Base-by-base conservation (phyloP, 2,797 vertebrate genomes). In the Hapalemur alaotrensis region DNA sequence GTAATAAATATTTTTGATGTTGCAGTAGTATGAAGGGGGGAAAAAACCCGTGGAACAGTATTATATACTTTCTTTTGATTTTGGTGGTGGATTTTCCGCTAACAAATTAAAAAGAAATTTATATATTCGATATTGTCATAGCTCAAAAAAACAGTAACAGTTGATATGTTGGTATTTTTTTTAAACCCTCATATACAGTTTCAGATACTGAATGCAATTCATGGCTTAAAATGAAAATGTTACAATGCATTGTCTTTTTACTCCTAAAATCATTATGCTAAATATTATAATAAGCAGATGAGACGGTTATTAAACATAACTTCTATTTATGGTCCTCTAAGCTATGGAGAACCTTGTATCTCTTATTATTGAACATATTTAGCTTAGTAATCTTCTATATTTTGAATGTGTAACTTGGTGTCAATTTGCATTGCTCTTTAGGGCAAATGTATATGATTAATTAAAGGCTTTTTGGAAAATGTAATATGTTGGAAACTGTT, bases 41-140 rank as follows among this genome's bases (percentile, higher is more conserved):
- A 17, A 38, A 35, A 63, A 15, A 13, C 23, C n/a, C 93, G 7
- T 76, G 22, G 52, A 35, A 7, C 11, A 84, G 5, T 70, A 63
- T 46, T 89, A 96, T 81, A 54, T 13, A 76, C 57, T 90, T 87
- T 63, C 76, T 93, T 95, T 96, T 89, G 22, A 61, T 85, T 20
- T 91, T 96, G 65, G 23, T 63, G 43, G n/a, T 91, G 8, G 32
- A 67, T 73, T 80, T 91, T 95, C 70, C 93, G 28, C 41, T 94
- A 63, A 30, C 65, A 30, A 35, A 12, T 92, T 86, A 72, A 72
- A 84, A 41, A 83, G 80, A 57, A 46, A 22, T 83, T 1, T 82
- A 41, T 81, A 90, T 92, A 52, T 76, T 63, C 5, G 57, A 7
- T 88, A 46, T 80, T 54, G 30, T 85, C 65, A 89, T 22, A 87